phyloP scores from a whole-genome alignment of 1,140 invertebrate genomes.

The Leptonema lineaticorne region DNA sequence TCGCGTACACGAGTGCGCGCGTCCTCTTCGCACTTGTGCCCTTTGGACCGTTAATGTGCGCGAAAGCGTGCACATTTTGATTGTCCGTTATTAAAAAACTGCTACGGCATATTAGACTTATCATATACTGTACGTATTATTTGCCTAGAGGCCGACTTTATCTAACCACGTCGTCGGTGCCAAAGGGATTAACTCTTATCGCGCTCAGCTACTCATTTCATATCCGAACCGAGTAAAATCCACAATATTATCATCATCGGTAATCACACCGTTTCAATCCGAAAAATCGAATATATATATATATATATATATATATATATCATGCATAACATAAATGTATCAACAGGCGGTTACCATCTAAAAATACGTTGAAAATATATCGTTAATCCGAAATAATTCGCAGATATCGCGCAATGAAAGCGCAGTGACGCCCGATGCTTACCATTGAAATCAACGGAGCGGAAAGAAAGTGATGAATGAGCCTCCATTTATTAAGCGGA shows the following conservation, averaged over 20 bases:
- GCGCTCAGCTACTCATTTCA: conserved; percentile 22
- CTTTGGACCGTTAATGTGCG: not conserved
- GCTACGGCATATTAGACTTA: not conserved
- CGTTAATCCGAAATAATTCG: too few relatives aligned
- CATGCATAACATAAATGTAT: not conserved
- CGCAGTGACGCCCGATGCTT: too few relatives aligned
- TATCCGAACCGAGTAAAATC: conserved; percentile 8
- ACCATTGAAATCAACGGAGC: too few relatives aligned
- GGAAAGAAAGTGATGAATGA: too few relatives aligned
- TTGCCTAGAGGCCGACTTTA: conserved; percentile 12
- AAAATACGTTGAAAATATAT: too few relatives aligned
- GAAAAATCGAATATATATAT: not conserved
- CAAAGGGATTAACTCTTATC: conserved; percentile 9
- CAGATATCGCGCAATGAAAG: too few relatives aligned
- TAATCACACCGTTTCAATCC: conserved; percentile 20
- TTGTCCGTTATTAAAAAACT: not conserved
- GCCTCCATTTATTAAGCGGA: too few relatives aligned
- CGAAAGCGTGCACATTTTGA: too few relatives aligned
- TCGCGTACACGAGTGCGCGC: not conserved
- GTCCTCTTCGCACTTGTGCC: not conserved
- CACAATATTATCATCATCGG: conserved; percentile 17
- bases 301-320: not conserved
- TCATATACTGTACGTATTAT: not conserved
- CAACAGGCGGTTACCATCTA: too few relatives aligned
- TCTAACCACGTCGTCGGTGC: conserved; percentile 4